Percentiles rank a stretch among this genome's conserved stretches.
phyloP scores from a whole-genome alignment of 2,113 vertebrate genomes.

The Pituophis catenifer region DNA sequence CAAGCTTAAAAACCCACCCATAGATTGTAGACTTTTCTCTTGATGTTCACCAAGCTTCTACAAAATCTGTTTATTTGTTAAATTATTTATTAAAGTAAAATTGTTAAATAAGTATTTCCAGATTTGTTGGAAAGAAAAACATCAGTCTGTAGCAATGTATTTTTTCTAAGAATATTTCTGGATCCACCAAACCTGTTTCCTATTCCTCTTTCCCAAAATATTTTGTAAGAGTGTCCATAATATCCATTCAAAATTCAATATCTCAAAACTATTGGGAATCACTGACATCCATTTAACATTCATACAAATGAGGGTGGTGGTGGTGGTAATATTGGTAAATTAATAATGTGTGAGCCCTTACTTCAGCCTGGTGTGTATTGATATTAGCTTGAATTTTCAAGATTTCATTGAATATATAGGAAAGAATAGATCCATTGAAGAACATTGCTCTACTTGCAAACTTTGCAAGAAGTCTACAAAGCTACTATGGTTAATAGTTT shows the following conservation, averaged over 20 bases:
- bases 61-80: neutral
- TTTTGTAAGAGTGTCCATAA: neutral
- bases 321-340: neutral
- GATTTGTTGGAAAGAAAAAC: neutral
- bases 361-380: neutral
- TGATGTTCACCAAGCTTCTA: neutral
- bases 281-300: neutral
- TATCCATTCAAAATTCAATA: neutral
- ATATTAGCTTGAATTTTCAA: neutral
- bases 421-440: neutral
- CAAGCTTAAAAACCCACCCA: neutral
- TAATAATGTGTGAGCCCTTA: neutral
- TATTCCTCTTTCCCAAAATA: neutral
- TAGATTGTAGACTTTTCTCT: neutral
- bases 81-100: neutral
- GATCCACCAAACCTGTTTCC: neutral
- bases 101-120: neutral
- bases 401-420: neutral
- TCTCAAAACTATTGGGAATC: neutral
- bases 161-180: neutral
- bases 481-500: neutral
- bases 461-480: neutral
- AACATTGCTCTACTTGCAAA: neutral
- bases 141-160: neutral
- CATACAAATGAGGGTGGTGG: neutral